phyloP scores from a whole-genome alignment of 2,797 vertebrate species.

The Pygocentrus nattereri region DNA sequence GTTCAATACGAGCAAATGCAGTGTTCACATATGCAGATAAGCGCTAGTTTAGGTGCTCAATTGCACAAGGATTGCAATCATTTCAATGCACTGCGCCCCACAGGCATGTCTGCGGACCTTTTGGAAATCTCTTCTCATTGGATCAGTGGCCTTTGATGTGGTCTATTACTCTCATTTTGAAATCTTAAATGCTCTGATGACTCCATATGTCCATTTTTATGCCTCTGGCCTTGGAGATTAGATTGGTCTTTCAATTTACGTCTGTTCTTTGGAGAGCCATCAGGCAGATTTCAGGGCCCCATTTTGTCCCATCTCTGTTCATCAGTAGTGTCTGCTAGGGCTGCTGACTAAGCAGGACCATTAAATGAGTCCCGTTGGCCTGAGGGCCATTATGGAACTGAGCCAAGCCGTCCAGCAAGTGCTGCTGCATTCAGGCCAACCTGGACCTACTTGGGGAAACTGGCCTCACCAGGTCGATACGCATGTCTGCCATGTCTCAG shows the following conservation, averaged over 20 bases:
- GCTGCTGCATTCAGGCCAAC: not conserved
- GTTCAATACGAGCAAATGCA: not conserved
- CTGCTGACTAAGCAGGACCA: not conserved
- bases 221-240: not conserved
- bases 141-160: not conserved
- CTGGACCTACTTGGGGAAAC: not conserved
- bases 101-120: not conserved
- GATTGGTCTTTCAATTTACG: not conserved
- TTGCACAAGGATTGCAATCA: not conserved
- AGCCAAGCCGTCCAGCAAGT: not conserved
- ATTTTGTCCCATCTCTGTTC: not conserved
- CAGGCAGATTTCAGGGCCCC: not conserved
- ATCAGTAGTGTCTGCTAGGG: not conserved
- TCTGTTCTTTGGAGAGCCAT: not conserved
- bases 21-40: not conserved
- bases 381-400: not conserved
- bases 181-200: not conserved
- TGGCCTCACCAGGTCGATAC: not conserved
- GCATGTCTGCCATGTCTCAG: not conserved
- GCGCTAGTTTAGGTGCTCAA: not conserved
- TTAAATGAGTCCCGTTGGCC: not conserved
- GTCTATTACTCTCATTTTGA: not conserved
- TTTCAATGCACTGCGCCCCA: not conserved
- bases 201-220: not conserved
- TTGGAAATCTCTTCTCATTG: not conserved